Evolutionary conservation across 2,113 vertebrate species (phyloP).

Genomic region (Leucopsar rothschildi): DNA sequence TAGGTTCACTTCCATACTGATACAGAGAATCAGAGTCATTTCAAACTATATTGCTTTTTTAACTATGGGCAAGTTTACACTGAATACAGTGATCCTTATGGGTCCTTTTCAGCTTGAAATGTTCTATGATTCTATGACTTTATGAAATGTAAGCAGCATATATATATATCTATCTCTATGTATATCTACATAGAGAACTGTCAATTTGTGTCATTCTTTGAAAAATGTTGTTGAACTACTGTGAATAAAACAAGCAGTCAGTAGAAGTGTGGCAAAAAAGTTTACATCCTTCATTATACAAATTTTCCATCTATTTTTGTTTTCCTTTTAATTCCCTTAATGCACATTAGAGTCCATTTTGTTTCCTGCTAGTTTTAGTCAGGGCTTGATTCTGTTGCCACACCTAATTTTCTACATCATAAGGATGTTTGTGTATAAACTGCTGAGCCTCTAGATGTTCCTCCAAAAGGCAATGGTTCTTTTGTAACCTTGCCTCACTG

Average conservation of each 20-base stretch:
- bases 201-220: not conserved
- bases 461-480: not conserved
- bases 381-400: not conserved
- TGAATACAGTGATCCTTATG: not conserved
- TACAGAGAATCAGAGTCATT: not conserved
- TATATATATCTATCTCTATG: too few species aligned
- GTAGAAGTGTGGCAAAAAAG: not conserved
- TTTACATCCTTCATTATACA: not conserved
- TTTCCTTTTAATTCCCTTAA: not conserved
- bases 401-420: not conserved
- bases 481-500: not conserved
- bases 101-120: not conserved
- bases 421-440: not conserved
- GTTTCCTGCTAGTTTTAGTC: not conserved
- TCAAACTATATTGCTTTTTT: not conserved
- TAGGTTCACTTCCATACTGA: not conserved
- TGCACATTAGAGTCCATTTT: rapidly evolving
- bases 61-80: not conserved
- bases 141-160: not conserved
- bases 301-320: not conserved
- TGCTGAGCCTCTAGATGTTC: not conserved
- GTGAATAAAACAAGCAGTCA: not conserved
- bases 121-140: not conserved
- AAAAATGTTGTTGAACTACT: not conserved
- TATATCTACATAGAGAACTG: not conserved